phyloP scores from a whole-genome alignment of 2,113 vertebrate genomes.

The Tenrec ecaudatus region DNA sequence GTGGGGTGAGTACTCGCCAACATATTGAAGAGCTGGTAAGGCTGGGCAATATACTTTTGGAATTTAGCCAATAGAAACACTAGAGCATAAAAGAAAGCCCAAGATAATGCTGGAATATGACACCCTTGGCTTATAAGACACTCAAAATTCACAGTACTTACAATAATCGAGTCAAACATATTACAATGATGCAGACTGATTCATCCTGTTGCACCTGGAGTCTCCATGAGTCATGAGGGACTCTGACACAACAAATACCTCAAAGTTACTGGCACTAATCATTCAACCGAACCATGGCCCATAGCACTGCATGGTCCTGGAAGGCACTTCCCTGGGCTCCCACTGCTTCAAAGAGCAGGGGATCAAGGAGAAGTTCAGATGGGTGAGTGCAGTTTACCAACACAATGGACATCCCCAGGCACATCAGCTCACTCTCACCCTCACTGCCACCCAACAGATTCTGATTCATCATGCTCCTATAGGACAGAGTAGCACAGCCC shows the following conservation, averaged over 20 bases:
- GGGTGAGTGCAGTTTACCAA: neutral
- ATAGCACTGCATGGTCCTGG: too few relatives aligned
- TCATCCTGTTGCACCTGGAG: neutral
- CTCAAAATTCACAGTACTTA: neutral
- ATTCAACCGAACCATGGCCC: neutral
- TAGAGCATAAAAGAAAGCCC: neutral
- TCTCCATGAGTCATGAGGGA: neutral
- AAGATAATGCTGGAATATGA: neutral
- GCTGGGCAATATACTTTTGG: neutral
- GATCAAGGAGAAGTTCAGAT: neutral
- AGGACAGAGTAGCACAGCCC: too few relatives aligned
- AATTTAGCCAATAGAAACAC: neutral
- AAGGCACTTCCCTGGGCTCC: rapidly evolving
- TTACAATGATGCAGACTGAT: neutral
- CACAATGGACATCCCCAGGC: neutral
- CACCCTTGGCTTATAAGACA: neutral
- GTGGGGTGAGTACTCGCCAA: neutral
- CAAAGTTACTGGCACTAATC: neutral
- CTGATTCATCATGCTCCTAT: too few relatives aligned
- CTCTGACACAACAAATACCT: neutral
- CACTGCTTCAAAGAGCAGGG: neutral
- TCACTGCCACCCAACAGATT: too few relatives aligned
- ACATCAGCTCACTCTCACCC: neutral
- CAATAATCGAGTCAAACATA: neutral
- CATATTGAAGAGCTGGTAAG: neutral